Percentiles rank a stretch among this genome's conserved stretches.
These are phyloP conservation scores for Thalassoma bifasciatum DNA, from an alignment of 2,113 vertebrate species.

Conservation along the genomic window DNA sequence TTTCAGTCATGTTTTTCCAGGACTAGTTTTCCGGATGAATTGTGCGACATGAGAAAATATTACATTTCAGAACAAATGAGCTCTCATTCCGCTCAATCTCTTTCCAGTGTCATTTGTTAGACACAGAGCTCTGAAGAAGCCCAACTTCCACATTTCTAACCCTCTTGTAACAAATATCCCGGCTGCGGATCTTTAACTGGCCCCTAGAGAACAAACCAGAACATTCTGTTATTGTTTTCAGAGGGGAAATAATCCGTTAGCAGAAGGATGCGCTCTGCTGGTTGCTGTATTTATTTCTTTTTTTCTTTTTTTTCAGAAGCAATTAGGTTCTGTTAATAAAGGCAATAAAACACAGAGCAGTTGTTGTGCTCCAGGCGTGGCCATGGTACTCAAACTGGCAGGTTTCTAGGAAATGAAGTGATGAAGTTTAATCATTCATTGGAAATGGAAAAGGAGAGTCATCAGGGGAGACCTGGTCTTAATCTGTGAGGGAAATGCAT, in stretches of 20 bases:
- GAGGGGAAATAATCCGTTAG: constrained; percentile 76
- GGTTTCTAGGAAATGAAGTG: constrained; percentile 67
- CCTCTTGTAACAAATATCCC: constrained; percentile 38
- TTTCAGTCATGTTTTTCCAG: constrained; percentile 52
- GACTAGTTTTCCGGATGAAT: constrained; percentile 49
- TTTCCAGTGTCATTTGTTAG: constrained; percentile 32
- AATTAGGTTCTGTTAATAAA: constrained; percentile 76
- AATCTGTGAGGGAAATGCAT: constrained; percentile 48
- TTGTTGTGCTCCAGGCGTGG: constrained; percentile 34
- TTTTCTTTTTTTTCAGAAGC: constrained; percentile 61
- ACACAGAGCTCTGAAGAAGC: constrained; percentile 19
- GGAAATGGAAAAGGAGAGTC: constrained; percentile 64
- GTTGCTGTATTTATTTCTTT: constrained; percentile 64
- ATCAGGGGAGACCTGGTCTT: constrained; percentile 54
- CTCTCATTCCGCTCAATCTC: constrained; percentile 32
- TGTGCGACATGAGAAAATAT: constrained; percentile 57
- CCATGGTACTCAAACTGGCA: constrained; percentile 55
- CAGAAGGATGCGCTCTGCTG: constrained; percentile 69
- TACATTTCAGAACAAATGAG: constrained; percentile 45
- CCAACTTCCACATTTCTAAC: constrained; percentile 42
- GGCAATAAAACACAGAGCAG: constrained; percentile 54
- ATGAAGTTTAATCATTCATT: constrained; percentile 69
- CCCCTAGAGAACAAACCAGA: constrained; percentile 53
- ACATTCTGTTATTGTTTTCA: constrained; percentile 76
- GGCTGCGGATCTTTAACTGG: constrained; percentile 49